Percentiles rank a stretch among this genome's conserved stretches.
phyloP scores from a whole-genome alignment of 37 sponge, comb jelly and placozoan species.

The Beroe ovata region DNA sequence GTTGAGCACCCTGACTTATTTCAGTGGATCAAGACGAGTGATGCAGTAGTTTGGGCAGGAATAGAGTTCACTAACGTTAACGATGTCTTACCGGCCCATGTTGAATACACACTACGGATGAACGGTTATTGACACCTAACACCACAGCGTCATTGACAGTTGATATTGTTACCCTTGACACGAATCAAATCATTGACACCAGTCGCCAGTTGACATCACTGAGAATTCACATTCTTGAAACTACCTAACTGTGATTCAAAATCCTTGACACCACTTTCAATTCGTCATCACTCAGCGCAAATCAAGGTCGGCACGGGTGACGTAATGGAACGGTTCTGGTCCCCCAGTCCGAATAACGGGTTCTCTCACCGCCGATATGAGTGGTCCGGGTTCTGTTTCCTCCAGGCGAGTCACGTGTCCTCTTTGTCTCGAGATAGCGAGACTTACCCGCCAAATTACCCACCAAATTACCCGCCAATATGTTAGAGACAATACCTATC shows the following conservation, averaged over 20 bases:
- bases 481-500: too few species aligned
- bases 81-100: background rate
- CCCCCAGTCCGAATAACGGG: conserved; percentile 38
- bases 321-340: conserved; percentile 63
- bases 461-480: too few species aligned
- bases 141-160: too few species aligned
- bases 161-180: too few species aligned
- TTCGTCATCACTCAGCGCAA: too few species aligned
- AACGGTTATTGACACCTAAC: conserved; percentile 29
- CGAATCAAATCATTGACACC: too few species aligned
- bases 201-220: too few species aligned
- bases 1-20: background rate
- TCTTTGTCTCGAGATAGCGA: too few species aligned
- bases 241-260: too few species aligned
- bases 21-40: conserved; percentile 46
- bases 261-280: too few species aligned
- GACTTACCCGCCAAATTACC: too few species aligned
- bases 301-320: conserved; percentile 57
- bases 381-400: conserved; percentile 35
- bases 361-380: conserved; percentile 60
- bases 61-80: conserved; percentile 57
- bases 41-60: conserved; percentile 34
- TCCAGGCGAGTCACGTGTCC: background rate
- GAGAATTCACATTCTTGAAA: too few species aligned
- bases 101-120: conserved; percentile 35